These are phyloP conservation scores for Eilema depressum DNA, from an alignment of 2,888 invertebrate species.

Conservation along the genomic window DNA sequence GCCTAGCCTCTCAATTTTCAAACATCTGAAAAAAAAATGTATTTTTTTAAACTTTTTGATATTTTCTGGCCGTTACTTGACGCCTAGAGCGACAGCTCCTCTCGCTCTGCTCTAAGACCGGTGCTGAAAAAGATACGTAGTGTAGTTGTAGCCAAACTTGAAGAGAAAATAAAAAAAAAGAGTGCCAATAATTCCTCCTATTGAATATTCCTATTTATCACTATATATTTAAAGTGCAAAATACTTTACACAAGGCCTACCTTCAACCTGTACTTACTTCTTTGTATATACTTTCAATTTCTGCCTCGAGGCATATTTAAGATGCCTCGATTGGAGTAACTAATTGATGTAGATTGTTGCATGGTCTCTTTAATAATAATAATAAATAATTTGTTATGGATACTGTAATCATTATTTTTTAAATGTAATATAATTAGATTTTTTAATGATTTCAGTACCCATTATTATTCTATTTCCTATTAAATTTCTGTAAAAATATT, in stretches of 20 bases:
- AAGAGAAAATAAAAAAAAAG: background rate
- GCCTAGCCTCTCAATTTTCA: background rate
- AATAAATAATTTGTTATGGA: conserved; percentile 15
- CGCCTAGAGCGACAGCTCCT: background rate
- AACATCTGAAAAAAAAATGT: background rate
- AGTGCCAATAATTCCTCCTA: background rate
- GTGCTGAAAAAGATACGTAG: background rate
- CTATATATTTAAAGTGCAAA: background rate
- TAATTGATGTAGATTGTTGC: conserved; percentile 29
- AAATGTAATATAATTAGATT: background rate
- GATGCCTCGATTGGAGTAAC: conserved; percentile 25
- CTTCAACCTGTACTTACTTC: conserved; percentile 5
- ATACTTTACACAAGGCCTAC: conserved; percentile 8
- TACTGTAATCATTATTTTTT: conserved; percentile 21
- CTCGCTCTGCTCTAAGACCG: background rate
- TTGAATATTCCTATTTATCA: conserved; percentile 1
- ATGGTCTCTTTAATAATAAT: conserved; percentile 24
- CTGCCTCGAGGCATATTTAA: conserved; percentile 19
- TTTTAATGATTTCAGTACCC: conserved; percentile 16
- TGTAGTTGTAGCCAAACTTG: background rate
- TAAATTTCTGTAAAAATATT: conserved; percentile 4
- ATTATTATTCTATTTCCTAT: conserved; percentile 14
- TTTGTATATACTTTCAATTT: conserved; percentile 14
- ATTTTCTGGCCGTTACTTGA: background rate
- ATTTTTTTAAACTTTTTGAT: background rate